phyloP scores from a whole-genome alignment of 1,140 invertebrate genomes.

The Euwallacea fornicatus region DNA sequence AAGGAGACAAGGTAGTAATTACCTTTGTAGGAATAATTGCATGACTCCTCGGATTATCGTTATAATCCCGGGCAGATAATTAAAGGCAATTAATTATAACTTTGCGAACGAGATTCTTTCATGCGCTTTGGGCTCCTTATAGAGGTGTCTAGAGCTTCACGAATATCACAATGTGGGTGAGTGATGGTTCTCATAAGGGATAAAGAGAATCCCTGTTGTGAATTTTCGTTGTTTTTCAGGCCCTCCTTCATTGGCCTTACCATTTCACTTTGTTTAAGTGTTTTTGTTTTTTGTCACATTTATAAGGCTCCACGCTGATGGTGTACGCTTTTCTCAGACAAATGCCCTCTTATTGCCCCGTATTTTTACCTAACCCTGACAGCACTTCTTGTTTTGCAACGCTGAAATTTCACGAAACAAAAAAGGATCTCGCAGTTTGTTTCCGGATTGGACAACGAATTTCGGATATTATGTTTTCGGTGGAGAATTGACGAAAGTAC shows the following conservation, averaged over 20 bases:
- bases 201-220: neutral
- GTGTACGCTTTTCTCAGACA: slow-evolving; percentile 19
- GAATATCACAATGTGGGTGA: too few species aligned
- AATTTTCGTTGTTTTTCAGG: slow-evolving; percentile 1
- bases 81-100: slow-evolving; percentile 24
- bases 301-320: slow-evolving; percentile 16
- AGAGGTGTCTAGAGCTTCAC: too few species aligned
- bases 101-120: slow-evolving; percentile 12
- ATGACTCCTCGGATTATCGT: slow-evolving; percentile 22
- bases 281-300: slow-evolving; percentile 31
- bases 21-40: slow-evolving; percentile 27
- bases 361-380: slow-evolving; percentile 13
- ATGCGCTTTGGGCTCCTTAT: neutral
- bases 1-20: slow-evolving; percentile 21
- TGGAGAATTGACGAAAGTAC: too few species aligned
- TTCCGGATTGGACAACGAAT: too few species aligned
- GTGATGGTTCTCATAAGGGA: neutral
- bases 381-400: slow-evolving; percentile 1
- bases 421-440: too few species aligned
- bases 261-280: slow-evolving; percentile 16
- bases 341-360: slow-evolving; percentile 14
- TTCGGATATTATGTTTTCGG: too few species aligned
- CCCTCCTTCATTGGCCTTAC: too few species aligned
- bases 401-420: too few species aligned
- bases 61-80: slow-evolving; percentile 20